Conservation (phyloP, 1,140 invertebrate genomes). For the Heterodera carotae region DNA sequence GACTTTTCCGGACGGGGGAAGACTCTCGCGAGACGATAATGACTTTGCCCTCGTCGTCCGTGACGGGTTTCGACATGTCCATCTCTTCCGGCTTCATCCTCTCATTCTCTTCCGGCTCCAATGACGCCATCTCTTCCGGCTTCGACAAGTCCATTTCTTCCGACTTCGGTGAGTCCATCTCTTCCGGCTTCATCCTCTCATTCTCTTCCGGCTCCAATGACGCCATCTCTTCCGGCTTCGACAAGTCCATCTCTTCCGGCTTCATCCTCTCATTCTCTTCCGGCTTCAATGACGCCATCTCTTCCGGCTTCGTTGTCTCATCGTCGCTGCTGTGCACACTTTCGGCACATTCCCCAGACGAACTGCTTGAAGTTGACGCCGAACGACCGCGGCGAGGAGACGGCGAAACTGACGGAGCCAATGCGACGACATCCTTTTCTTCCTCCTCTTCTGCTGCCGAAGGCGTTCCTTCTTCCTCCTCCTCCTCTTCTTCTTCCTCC, state of each 20-base stretch:
- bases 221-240: background rate
- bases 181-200: conserved; percentile 9
- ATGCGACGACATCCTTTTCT: conserved; percentile 30
- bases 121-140: background rate
- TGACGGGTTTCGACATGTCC: background rate
- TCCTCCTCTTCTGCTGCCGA: conserved; percentile 43
- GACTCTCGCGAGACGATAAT: background rate
- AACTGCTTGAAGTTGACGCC: conserved; percentile 34
- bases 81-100: conserved; percentile 3
- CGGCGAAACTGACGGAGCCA: conserved; percentile 9
- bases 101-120: too few relatives aligned
- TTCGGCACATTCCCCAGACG: conserved; percentile 45
- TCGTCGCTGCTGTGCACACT: conserved; percentile 41
- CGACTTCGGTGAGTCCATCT: too few relatives aligned
- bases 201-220: too few relatives aligned
- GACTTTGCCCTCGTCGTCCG: background rate
- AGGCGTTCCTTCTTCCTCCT: too few relatives aligned
- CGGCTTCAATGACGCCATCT: background rate
- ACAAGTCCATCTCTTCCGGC: background rate
- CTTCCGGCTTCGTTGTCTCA: conserved; percentile 9
- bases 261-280: conserved; percentile 29
- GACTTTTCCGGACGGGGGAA: background rate
- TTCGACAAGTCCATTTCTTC: too few relatives aligned
- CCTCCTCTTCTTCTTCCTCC: conserved; percentile 38
- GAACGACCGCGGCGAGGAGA: background rate